phyloP scores from a whole-genome alignment of 2,888 invertebrate genomes.

The Rhopalosiphum nymphaeae region DNA sequence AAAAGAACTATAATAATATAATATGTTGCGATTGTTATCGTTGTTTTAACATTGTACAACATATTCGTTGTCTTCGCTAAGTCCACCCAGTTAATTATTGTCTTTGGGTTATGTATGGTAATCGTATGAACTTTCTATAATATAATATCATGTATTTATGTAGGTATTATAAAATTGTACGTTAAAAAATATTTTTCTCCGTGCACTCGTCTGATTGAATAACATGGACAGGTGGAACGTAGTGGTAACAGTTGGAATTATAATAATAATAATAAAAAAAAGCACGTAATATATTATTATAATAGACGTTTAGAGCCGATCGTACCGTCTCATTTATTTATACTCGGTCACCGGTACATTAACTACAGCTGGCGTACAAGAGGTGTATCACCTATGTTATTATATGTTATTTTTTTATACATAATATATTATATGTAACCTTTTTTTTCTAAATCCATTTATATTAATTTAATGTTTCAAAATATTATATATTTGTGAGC shows the following conservation, averaged over 20 bases:
- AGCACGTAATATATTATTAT: conserved; percentile 49
- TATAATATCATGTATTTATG: conserved; percentile 7
- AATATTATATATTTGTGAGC: conserved; percentile 27
- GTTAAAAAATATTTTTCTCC: conserved; percentile 32
- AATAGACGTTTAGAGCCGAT: conserved; percentile 53
- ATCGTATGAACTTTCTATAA: conserved; percentile 48
- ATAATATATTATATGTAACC: conserved; percentile 21
- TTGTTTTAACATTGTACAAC: conserved; percentile 21
- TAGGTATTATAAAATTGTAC: conserved; percentile 54
- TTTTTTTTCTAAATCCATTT: conserved; percentile 28
- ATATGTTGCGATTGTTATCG: conserved; percentile 33
- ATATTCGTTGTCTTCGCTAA: conserved; percentile 8
- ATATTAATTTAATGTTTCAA: conserved; percentile 42
- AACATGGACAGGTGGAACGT: conserved; percentile 12
- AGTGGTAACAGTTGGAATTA: conserved; percentile 45
- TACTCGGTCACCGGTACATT: conserved; percentile 59
- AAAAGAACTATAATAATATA: conserved; percentile 23
- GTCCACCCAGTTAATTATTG: conserved; percentile 51
- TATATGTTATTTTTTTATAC: conserved; percentile 31
- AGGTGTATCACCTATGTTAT: conserved; percentile 53
- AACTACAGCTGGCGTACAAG: conserved; percentile 51
- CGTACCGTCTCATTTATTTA: conserved; percentile 47
- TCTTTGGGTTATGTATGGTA: conserved; percentile 28
- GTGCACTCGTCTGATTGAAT: conserved; percentile 34
- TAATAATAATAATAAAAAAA: conserved; percentile 56